phyloP scores from a whole-genome alignment of 1,140 invertebrate genomes.

The Meloidogyne hapla region DNA sequence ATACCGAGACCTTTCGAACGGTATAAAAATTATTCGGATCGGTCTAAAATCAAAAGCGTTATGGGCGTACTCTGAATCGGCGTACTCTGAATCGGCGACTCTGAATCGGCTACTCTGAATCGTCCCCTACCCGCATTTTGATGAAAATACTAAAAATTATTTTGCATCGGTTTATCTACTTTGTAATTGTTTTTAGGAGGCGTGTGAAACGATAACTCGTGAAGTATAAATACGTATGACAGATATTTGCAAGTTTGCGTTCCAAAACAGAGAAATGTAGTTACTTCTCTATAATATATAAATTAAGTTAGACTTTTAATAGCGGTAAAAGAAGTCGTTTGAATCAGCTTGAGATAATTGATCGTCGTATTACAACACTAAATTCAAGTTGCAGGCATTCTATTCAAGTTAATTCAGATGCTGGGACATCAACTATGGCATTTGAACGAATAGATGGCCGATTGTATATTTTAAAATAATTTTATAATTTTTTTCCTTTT shows the following conservation, averaged over 20 bases:
- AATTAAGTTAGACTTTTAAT: slow-evolving; percentile 7
- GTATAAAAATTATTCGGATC: no score
- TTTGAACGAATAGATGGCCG: slow-evolving; percentile 21
- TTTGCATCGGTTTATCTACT: no score
- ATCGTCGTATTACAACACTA: slow-evolving; percentile 7
- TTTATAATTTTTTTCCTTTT: neutral
- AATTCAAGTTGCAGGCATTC: slow-evolving; percentile 8
- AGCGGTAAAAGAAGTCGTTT: slow-evolving; percentile 2
- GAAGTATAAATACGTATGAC: neutral
- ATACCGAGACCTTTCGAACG: no score
- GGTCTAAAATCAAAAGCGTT: no score
- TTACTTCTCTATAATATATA: neutral
- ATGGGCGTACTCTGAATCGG: no score
- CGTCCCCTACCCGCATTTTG: no score
- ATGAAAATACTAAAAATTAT: no score
- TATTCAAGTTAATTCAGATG: neutral
- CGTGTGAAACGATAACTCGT: no score
- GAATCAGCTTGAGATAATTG: slow-evolving; percentile 14
- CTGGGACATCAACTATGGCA: slow-evolving; percentile 22
- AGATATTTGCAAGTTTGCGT: neutral
- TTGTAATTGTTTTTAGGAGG: no score
- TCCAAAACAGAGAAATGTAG: slow-evolving; percentile 25
- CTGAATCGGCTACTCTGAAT: no score
- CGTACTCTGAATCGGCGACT: no score
- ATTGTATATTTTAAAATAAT: slow-evolving; percentile 10